Evolutionary conservation across 2,888 invertebrate genomes (phyloP), one percentile per base, ranked within the genome.

Genomic region (Nemoura dubitans): DNA sequence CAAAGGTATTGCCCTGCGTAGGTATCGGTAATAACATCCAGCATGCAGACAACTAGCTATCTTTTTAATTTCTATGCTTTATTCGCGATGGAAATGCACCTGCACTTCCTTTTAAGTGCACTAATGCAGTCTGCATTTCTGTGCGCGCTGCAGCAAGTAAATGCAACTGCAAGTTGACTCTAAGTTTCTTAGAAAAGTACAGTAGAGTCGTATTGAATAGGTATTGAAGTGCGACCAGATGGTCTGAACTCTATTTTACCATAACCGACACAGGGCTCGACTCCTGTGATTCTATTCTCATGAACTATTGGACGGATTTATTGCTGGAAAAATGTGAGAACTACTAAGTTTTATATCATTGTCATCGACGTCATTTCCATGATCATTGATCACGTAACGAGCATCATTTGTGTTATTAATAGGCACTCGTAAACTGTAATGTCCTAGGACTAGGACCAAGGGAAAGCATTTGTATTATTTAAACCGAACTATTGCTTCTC

Each of bases 61-160:
- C 59, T 59, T 59, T 7, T 59, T 59, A 59, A 59, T 59, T 59
- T 59, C 21, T 10, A 59, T 21, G 14, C 59, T 59, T 59, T 59
- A 59, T 59, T 14, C 21, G 16, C 59, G 59, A 59, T 59, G 59
- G 59, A 59, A 59, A 59, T 59, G 59, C 59, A 59, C 59, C 59
- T 59, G 59, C 59, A 59, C 59, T 59, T 59, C 59, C 59, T 59
- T 59, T 59, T 59, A 59, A 59, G 59, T 59, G 59, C 59, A 59
- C 16, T 59, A 59, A 21, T 59, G 59, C 59, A 59, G 59, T 59
- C 59, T 59, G 59, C 59, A 59, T 59, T 59, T 10, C 59, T 59
- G 59, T 21, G 59, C 59, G 59, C 59, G 14, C 59, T 10, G 21
- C 59, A 16, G 59, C 59, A 21, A 59, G 2, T 59, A 21, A 59